Base-by-base conservation (phyloP, 2,888 invertebrate genomes). In the Eledona agricola region DNA sequence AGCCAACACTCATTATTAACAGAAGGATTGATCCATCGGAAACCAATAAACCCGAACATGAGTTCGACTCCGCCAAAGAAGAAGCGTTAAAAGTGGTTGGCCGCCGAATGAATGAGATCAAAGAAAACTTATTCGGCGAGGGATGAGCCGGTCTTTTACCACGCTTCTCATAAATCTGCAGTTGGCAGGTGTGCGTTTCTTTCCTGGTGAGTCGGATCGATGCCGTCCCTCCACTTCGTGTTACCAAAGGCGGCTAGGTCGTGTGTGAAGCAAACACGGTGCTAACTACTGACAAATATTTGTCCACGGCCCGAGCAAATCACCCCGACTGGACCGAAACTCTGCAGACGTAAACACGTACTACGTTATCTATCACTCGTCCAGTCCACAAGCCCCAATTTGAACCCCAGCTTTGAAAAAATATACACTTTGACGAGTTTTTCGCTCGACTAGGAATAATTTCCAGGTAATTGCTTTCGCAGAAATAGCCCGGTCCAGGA, bases 271-370 rank as follows among this genome's bases (percentile, higher is more conserved):
- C 59, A 63, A 61, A 62, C 63, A 60, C 57, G 42, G 43, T 55
- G 53, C 58, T 60, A 63, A 63, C 63, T 62, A 61, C 57, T 52
- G 51, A 54, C 60, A 63, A 62, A 63, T 63, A 63, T 63, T 63
- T 63, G 62, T 62, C 58, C 57, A 51, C 52, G n/a, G n/a, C n/a
- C n/a, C n/a, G n/a, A n/a, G n/a, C n/a, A n/a, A n/a, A n/a, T n/a
- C n/a, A n/a, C n/a, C n/a, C n/a, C n/a, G n/a, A n/a, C n/a, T n/a
- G n/a, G n/a, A n/a, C n/a, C n/a, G n/a, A n/a, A n/a, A n/a, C n/a
- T n/a, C n/a, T n/a, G n/a, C n/a, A n/a, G n/a, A n/a, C n/a, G n/a
- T n/a, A n/a, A n/a, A n/a, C n/a, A n/a, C n/a, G n/a, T n/a, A n/a
- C n/a, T n/a, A n/a, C n/a, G n/a, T n/a, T n/a, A n/a, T n/a, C n/a